Evolutionary conservation across 1,140 invertebrate genomes (phyloP).

Genomic region (Oncopodura yosiiana): DNA sequence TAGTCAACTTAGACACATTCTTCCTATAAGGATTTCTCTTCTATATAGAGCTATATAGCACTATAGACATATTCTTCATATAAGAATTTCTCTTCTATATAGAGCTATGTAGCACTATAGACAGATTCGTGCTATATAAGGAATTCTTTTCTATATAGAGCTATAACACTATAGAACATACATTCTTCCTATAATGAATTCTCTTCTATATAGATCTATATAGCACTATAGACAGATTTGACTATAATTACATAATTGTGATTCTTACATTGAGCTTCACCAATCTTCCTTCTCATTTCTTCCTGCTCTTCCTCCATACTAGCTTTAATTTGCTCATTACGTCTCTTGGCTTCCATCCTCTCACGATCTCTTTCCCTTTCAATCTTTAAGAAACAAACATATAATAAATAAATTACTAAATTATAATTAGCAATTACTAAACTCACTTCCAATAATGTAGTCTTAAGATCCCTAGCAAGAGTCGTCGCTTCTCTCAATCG

Average conservation of each 20-base stretch:
- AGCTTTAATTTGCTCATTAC: constrained; percentile 71
- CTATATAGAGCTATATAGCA: no score
- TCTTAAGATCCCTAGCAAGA: constrained; percentile 73
- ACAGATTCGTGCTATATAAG: no score
- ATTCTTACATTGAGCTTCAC: constrained; percentile 41
- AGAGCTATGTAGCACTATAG: no score
- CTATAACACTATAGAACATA: constrained; percentile 16
- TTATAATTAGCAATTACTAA: constrained; percentile 36
- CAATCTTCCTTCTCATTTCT: constrained; percentile 72
- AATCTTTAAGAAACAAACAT: constrained; percentile 45
- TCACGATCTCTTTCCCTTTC: constrained; percentile 82
- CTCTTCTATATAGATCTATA: background rate
- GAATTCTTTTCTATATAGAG: no score
- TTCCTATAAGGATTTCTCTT: no score
- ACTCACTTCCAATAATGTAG: constrained; percentile 70
- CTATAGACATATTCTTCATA: no score
- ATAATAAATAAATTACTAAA: background rate
- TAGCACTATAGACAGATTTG: no score
- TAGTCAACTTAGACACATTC: no score
- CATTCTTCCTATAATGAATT: background rate
- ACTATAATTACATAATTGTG: background rate
- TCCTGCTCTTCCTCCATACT: constrained; percentile 77
- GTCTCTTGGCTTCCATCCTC: constrained; percentile 69
- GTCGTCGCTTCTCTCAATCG: constrained; percentile 82
- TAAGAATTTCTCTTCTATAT: no score